A percentile compares a stretch with the other conserved stretches of the same genome.
Evolutionary conservation across 2,797 vertebrate species (phyloP).

Genomic region (Lepidocolaptes lacrymiger): DNA sequence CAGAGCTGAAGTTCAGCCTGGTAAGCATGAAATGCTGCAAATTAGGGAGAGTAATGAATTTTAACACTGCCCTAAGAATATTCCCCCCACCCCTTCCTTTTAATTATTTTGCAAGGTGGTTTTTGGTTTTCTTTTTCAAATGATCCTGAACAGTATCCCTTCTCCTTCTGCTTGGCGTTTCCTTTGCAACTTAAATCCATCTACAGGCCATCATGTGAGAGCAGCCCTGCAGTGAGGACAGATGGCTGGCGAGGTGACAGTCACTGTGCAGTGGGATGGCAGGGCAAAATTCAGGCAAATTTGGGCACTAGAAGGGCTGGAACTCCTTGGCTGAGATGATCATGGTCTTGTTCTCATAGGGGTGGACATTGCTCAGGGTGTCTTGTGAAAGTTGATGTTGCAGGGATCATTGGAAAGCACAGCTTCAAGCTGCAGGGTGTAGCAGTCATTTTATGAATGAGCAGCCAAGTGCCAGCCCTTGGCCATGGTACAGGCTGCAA

Average conservation of each 20-base stretch:
- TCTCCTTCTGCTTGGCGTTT: neutral
- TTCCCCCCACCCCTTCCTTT: neutral
- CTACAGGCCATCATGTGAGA: neutral
- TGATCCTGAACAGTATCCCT: neutral
- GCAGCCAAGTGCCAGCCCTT: constrained; percentile 17
- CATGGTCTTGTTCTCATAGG: rapidly evolving
- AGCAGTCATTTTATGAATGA: constrained; percentile 38
- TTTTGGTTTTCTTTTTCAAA: neutral
- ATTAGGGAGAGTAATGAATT: constrained; percentile 18
- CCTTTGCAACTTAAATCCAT: neutral
- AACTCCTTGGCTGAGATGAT: neutral
- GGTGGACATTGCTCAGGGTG: neutral
- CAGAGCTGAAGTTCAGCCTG: neutral
- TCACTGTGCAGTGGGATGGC: neutral
- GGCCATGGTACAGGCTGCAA: neutral
- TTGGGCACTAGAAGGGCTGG: neutral
- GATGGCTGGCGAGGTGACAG: neutral
- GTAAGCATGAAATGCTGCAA: constrained; percentile 15
- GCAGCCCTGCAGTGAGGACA: neutral
- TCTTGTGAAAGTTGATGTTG: rapidly evolving
- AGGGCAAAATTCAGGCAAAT: neutral
- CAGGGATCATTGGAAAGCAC: neutral
- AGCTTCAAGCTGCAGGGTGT: neutral
- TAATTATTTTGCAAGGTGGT: neutral
- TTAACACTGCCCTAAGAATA: neutral